Conservation (phyloP, 2,797 vertebrate species). For the Petrocephalus sullivani region DNA sequence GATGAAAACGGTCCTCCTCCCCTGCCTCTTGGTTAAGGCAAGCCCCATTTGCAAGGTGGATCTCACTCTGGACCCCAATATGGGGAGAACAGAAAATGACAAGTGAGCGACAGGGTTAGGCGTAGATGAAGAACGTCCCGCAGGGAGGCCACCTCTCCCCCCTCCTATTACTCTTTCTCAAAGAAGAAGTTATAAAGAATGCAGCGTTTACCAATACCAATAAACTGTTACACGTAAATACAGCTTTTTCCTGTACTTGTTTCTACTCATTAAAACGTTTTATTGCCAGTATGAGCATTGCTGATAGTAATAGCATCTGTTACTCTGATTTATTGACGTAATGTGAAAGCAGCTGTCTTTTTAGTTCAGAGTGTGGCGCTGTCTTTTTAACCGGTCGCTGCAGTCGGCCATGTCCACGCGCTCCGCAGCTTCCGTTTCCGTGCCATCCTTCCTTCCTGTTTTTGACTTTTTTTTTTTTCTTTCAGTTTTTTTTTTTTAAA, state of each 20-base stretch:
- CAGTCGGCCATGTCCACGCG: constrained; percentile 55
- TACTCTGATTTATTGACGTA: neutral
- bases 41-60: too few species aligned
- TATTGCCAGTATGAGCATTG: neutral
- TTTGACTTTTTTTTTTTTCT: constrained; percentile 33
- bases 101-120: too few species aligned
- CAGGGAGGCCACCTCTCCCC: neutral
- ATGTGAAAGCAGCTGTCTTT: neutral
- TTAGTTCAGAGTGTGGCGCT: constrained; percentile 31
- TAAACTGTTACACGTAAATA: neutral
- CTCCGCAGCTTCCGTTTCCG: constrained; percentile 56
- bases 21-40: too few species aligned
- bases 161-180: neutral
- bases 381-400: constrained; percentile 61
- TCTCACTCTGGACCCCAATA: too few species aligned
- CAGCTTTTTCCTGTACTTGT: neutral
- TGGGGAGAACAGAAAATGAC: too few species aligned
- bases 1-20: too few species aligned
- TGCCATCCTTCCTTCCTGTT: constrained; percentile 59
- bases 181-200: neutral
- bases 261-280: neutral
- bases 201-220: neutral
- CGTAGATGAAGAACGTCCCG: neutral
- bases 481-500: constrained; percentile 33
- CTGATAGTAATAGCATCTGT: neutral